phyloP scores from a whole-genome alignment of 2,113 vertebrate species.

The Oncorhynchus clarkii region DNA sequence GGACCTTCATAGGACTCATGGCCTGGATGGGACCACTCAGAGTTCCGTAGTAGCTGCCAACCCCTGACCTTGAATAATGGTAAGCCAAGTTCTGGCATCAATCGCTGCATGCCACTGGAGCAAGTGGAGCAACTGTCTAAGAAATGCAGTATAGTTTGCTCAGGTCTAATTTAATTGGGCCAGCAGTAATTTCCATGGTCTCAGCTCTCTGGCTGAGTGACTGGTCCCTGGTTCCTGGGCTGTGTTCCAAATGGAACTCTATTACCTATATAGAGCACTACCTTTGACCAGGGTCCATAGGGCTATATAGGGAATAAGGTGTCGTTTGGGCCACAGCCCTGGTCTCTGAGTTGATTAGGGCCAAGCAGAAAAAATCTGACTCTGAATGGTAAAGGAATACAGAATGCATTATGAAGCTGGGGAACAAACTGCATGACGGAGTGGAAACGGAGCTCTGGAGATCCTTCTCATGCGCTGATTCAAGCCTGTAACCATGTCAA shows the following conservation, averaged over 20 bases:
- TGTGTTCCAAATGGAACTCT: too few species aligned
- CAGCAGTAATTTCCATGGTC: not conserved
- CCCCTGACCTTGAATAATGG: constrained; percentile 70
- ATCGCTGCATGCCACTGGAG: not conserved
- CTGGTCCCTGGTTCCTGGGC: not conserved
- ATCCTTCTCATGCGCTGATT: constrained; percentile 10
- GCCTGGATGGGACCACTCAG: constrained; percentile 74
- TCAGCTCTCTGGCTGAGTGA: not conserved
- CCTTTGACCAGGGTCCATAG: too few species aligned
- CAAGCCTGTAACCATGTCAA: not conserved
- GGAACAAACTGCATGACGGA: constrained; percentile 13
- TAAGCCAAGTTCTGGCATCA: not conserved
- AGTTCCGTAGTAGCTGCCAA: constrained; percentile 84
- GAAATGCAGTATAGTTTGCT: not conserved
- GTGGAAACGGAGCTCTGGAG: constrained; percentile 14
- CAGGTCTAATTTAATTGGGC: not conserved
- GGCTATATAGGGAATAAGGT: too few species aligned
- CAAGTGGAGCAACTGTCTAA: not conserved
- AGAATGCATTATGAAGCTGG: not conserved
- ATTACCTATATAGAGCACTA: too few species aligned
- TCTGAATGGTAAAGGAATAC: not conserved
- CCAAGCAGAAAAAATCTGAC: not conserved
- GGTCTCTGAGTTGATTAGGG: constrained; percentile 10
- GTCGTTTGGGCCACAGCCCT: not conserved
- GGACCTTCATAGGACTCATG: constrained; percentile 71